phyloP scores from a whole-genome alignment of 2,888 invertebrate genomes.

The Synergus japonicus region DNA sequence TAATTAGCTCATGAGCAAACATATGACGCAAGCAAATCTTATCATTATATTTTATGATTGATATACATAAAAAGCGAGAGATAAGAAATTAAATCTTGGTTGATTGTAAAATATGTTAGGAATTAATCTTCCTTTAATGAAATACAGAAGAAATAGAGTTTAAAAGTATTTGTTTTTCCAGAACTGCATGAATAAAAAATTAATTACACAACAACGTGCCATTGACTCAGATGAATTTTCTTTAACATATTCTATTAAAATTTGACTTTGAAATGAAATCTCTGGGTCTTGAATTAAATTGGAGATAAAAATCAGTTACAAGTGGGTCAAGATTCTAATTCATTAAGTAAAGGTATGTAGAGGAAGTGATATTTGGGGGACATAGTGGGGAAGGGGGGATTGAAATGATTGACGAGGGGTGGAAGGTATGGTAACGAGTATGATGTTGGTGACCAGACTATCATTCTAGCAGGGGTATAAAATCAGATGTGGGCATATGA shows the following conservation, averaged over 20 bases:
- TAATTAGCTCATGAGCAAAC: too few relatives aligned
- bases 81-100: too few relatives aligned
- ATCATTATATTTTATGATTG: too few relatives aligned
- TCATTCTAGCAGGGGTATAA: slow-evolving; percentile 49
- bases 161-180: too few relatives aligned
- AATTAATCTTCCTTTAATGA: too few relatives aligned
- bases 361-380: slow-evolving; percentile 47
- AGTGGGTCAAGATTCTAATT: neutral
- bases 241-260: neutral
- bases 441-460: slow-evolving; percentile 40
- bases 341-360: slow-evolving; percentile 41
- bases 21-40: too few relatives aligned
- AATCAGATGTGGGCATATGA: slow-evolving; percentile 57
- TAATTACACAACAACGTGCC: too few relatives aligned
- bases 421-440: neutral
- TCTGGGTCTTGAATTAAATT: neutral
- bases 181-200: too few relatives aligned
- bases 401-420: slow-evolving; percentile 30
- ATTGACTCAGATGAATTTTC: too few relatives aligned
- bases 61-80: too few relatives aligned
- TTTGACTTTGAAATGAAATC: neutral
- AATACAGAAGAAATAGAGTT: too few relatives aligned
- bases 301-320: neutral
- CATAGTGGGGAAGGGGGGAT: slow-evolving; percentile 33
- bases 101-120: too few relatives aligned